Evolutionary conservation across 1,140 invertebrate genomes (phyloP).

Genomic region (Leptoteleia sp.): DNA sequence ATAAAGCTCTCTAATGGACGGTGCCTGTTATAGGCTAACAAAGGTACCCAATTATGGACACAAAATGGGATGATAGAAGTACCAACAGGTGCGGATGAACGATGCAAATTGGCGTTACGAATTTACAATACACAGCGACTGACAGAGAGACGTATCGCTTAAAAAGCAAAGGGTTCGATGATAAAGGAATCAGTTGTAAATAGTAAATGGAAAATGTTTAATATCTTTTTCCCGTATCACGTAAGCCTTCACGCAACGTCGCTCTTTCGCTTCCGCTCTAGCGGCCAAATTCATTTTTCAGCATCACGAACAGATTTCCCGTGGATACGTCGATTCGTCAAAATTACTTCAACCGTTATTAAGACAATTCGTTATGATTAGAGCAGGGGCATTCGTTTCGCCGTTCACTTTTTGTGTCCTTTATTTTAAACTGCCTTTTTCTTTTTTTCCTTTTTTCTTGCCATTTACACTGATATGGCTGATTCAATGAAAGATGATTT

Average conservation of each 20-base stretch:
- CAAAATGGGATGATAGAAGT: slow-evolving; percentile 63
- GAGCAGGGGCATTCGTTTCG: slow-evolving; percentile 1
- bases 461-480: not conserved
- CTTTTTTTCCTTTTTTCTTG: not conserved
- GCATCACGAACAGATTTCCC: slow-evolving; percentile 37
- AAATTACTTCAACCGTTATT: slow-evolving; percentile 42
- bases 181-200: slow-evolving; percentile 47
- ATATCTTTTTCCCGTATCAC: slow-evolving; percentile 36
- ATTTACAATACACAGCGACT: slow-evolving; percentile 56
- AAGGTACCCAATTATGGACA: slow-evolving; percentile 68
- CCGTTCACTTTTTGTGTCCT: too few relatives aligned
- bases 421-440: too few relatives aligned
- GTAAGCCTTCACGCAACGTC: slow-evolving; percentile 18
- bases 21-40: slow-evolving; percentile 65
- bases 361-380: slow-evolving; percentile 35
- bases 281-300: slow-evolving; percentile 50
- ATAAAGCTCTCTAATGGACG: slow-evolving; percentile 67
- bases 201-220: slow-evolving; percentile 55
- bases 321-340: slow-evolving; percentile 23
- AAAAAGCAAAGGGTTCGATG: slow-evolving; percentile 43
- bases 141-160: slow-evolving; percentile 43
- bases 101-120: slow-evolving; percentile 69
- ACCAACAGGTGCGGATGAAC: slow-evolving; percentile 67
- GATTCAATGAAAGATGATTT: slow-evolving; percentile 19
- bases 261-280: slow-evolving; percentile 6